These are phyloP conservation scores for Herpetotheres cachinnans DNA, from an alignment of 2,113 vertebrate species.

Conservation along the genomic window DNA sequence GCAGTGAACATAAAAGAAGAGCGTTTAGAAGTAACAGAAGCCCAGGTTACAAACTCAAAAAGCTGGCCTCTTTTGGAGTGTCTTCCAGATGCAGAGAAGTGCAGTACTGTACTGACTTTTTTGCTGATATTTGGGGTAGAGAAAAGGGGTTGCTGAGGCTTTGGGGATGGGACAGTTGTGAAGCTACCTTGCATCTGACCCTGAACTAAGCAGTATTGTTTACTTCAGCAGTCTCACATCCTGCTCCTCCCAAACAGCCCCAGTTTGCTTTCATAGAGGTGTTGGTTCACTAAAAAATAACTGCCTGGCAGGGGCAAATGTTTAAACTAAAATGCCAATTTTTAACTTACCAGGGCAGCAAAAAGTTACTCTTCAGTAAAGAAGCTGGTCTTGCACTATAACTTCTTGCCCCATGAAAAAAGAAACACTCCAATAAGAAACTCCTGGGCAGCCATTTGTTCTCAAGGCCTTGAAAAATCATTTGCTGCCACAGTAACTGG, in stretches of 20 bases:
- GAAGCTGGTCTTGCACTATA: neutral
- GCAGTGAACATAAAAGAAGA: neutral
- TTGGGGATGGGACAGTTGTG: neutral
- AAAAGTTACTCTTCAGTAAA: neutral
- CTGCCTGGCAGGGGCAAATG: neutral
- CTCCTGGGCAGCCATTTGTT: neutral
- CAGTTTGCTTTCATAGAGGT: neutral
- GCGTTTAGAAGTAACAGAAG: neutral
- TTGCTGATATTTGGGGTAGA: neutral
- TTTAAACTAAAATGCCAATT: neutral
- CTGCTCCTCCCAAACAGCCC: neutral
- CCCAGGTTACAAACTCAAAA: neutral
- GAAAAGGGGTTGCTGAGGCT: neutral
- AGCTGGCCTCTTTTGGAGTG: neutral
- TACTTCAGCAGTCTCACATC: neutral
- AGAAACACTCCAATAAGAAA: neutral
- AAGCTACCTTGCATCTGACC: neutral
- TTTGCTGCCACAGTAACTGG: neutral
- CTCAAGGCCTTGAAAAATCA: neutral
- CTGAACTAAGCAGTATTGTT: neutral
- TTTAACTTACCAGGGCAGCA: neutral
- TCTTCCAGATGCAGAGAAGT: neutral
- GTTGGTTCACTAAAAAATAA: neutral
- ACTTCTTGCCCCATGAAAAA: neutral
- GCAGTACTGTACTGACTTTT: neutral